phyloP scores from a whole-genome alignment of 1,140 invertebrate genomes.

The Phenacoccus solenopsis region DNA sequence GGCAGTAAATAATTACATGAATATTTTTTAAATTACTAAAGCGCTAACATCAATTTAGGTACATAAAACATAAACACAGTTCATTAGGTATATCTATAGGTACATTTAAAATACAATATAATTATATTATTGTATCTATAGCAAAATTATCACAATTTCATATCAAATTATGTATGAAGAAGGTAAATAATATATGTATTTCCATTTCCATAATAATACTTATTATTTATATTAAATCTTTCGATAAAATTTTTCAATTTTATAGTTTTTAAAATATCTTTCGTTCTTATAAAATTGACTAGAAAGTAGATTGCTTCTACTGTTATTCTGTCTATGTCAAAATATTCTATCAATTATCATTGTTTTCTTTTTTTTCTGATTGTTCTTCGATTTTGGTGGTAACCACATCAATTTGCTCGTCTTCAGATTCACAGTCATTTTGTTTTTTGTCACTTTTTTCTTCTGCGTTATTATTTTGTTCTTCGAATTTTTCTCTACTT shows the following conservation, averaged over 20 bases:
- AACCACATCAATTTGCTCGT: not conserved
- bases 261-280: no score
- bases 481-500: not conserved
- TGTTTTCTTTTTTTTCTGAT: not conserved
- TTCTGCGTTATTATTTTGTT: not conserved
- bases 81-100: no score
- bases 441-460: not conserved
- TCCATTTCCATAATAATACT: no score
- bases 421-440: conserved; percentile 7
- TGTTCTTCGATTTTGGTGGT: not conserved
- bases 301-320: not conserved
- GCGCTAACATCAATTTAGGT: not conserved
- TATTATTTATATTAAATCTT: no score
- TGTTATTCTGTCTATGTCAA: no score
- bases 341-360: not conserved
- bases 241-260: no score
- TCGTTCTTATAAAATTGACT: not conserved
- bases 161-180: no score
- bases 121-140: not conserved
- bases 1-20: not conserved
- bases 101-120: not conserved
- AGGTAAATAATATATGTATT: no score
- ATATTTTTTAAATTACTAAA: not conserved
- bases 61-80: not conserved
- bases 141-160: not conserved